Evolutionary conservation across 2,113 vertebrate genomes (phyloP), one percentile per base, ranked within the genome.

Genomic region (Callithrix jacchus): DNA sequence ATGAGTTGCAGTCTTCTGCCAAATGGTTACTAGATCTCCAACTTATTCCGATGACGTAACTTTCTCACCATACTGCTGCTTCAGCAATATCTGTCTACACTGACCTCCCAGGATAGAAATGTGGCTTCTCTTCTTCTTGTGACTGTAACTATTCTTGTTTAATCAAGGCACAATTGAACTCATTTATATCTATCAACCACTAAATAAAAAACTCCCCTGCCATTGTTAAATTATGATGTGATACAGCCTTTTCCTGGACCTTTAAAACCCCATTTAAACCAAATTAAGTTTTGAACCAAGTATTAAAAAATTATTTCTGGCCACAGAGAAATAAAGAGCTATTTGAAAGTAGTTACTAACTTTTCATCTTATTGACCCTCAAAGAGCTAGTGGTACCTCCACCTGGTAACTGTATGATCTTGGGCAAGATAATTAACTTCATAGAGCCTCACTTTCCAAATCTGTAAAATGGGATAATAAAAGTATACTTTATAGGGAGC

Each of bases 221-320:
- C 32, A 82, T 14, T 81, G 40, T 87, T 61, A 79, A 56, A 73
- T 86, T 47, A 45, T 37, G 40, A 20, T 77, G 23, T 87, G 35
- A 87, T 27, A 89, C 6, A 93, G 87, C 3, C 45, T 93, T 89
- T 94, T 40, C 77, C 35, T 40, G 6, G 11, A 68, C 2, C 17
- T 77, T 90, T 76, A 61, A 88, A 91, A 89, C n/a, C 1, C n/a
- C 3, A 95, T 68, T 93, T 68, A 80, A 68, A 84, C 13, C 27
- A 71, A 93, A 92, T 45, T 23, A 82, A 77, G 6, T 77, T 92
- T 92, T 37, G 96, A 93, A 87, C 3, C 37, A 80, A 30, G 37
- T 35, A 80, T 82, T 17, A 61, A 74, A 74, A 68, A 90, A 5
- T 66, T 79, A 73, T 87, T 87, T 84, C 52, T 79, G 23, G 76